A percentile compares a stretch with the other conserved stretches of the same genome.
These are phyloP conservation scores for Netelia fuscicornis DNA, from an alignment of 2,888 invertebrate genomes.

Conservation along the genomic window DNA sequence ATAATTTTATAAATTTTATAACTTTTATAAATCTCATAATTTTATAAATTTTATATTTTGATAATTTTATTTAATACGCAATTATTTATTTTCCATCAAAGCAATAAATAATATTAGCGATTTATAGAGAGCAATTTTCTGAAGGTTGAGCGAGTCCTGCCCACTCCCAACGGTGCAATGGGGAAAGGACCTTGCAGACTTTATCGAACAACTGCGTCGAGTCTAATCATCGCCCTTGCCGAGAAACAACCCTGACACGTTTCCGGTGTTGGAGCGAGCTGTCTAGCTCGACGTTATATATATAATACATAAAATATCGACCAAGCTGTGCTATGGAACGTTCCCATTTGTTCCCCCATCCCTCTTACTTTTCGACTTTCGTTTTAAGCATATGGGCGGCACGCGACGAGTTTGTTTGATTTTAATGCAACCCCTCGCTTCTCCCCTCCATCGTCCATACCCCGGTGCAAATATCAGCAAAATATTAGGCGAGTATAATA, in stretches of 20 bases:
- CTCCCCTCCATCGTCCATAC: too few species aligned
- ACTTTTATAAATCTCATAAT: too few species aligned
- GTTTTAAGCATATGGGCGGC: constrained; percentile 18
- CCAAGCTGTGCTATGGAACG: neutral
- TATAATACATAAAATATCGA: neutral
- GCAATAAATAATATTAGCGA: too few species aligned
- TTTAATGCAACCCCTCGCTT: constrained; percentile 17
- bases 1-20: too few species aligned
- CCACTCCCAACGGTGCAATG: constrained; percentile 7
- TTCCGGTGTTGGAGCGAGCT: constrained; percentile 46
- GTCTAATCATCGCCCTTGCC: constrained; percentile 35
- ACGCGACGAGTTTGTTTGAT: constrained; percentile 54
- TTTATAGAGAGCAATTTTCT: constrained; percentile 10
- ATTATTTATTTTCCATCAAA: too few species aligned
- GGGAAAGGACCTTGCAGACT: constrained; percentile 29
- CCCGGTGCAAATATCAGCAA: neutral
- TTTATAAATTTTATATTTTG: too few species aligned
- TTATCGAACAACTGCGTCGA: constrained; percentile 45
- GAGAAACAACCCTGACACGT: constrained; percentile 36
- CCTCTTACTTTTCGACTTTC: constrained; percentile 8
- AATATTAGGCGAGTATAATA: constrained; percentile 24
- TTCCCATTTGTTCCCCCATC: neutral
- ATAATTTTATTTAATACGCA: too few species aligned
- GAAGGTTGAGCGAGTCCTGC: neutral
- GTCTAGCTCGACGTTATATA: constrained; percentile 15